Evolutionary conservation across 2,888 invertebrate species (phyloP), one percentile per base, ranked within the genome.

Genomic region (Xanthorhoe spadicearia): DNA sequence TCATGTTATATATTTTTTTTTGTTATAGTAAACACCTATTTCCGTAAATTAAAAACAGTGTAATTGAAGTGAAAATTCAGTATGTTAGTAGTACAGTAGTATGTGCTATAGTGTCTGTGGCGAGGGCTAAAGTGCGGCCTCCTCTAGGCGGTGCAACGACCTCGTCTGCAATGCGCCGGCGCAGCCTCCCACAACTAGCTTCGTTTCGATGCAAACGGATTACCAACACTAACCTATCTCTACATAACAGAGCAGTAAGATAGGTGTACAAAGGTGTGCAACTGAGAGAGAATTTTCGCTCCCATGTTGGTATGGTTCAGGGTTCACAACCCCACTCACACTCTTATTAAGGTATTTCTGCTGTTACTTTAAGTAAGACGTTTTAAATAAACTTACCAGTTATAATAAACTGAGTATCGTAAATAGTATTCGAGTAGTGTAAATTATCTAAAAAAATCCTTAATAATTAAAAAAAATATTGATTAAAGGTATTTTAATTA

Each of bases 131-230:
- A 83, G 88, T 86, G 86, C 89, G 88, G 85, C 79, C 84, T 85
- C 83, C 81, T 82, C 80, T 69, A 78, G 78, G 79, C 77, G 78
- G 90, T 83, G 85, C 92, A 89, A 85, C 86, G 91, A 92, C 91
- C 89, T 85, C 87, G 76, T 70, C 70, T 59, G 68, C 72, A 67
- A 75, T 77, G 83, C 79, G 81, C 83, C 82, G 74, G 85, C 84
- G 78, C 85, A 84, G 84, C 84, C 86, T 87, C 71, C 74, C 64
- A 66, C 81, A 76, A 82, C 83, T 81, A 79, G 82, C 83, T 80
- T 60, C 60, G 52, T 60, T 62, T 60, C 46, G 59, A 62, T 63
- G 56, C 63, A 56, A 66, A 60, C 59, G 38, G 60, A 49, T 65
- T 67, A 60, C 67, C 38, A 51, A 60, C 51, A 63, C 59, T 59